These are phyloP conservation scores for Argentina silus DNA, from an alignment of 2,797 vertebrate genomes.

Conservation along the genomic window DNA sequence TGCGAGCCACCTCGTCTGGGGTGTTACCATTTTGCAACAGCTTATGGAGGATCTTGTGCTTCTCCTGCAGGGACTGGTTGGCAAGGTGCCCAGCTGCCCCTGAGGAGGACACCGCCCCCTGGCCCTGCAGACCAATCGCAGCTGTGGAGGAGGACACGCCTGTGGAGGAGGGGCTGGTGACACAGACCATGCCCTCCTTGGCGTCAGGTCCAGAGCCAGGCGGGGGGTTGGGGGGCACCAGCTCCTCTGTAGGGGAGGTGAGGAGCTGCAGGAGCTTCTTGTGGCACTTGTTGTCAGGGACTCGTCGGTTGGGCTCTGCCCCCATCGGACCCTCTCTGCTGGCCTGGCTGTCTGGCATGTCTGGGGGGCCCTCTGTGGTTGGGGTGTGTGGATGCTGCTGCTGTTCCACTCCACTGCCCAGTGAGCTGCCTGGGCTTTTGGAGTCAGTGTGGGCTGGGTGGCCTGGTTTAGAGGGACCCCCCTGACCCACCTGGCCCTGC, in stretches of 20 bases:
- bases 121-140: conserved; percentile 45
- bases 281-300: conserved; percentile 87
- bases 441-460: conserved; percentile 76
- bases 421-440: conserved; percentile 86
- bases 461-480: conserved; percentile 64
- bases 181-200: conserved; percentile 83
- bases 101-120: conserved; percentile 80
- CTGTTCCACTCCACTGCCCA: conserved; percentile 74
- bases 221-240: conserved; percentile 69
- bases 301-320: conserved; percentile 79
- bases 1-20: conserved; percentile 95
- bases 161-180: conserved; percentile 92
- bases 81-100: conserved; percentile 65
- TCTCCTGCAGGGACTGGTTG: conserved; percentile 89
- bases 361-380: conserved; percentile 83
- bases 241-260: conserved; percentile 91
- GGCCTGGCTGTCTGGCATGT: conserved; percentile 87
- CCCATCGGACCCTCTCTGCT: conserved; percentile 80
- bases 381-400: conserved; percentile 75
- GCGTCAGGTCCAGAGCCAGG: conserved; percentile 75
- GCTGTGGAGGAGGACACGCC: conserved; percentile 87
- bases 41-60: conserved; percentile 98
- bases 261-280: conserved; percentile 97
- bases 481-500: conserved; percentile 60
- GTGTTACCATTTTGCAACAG: conserved; percentile 96